Percentiles rank a stretch among this genome's conserved stretches.
phyloP scores from a whole-genome alignment of 2,797 vertebrate species.

The Melanogrammus aeglefinus region DNA sequence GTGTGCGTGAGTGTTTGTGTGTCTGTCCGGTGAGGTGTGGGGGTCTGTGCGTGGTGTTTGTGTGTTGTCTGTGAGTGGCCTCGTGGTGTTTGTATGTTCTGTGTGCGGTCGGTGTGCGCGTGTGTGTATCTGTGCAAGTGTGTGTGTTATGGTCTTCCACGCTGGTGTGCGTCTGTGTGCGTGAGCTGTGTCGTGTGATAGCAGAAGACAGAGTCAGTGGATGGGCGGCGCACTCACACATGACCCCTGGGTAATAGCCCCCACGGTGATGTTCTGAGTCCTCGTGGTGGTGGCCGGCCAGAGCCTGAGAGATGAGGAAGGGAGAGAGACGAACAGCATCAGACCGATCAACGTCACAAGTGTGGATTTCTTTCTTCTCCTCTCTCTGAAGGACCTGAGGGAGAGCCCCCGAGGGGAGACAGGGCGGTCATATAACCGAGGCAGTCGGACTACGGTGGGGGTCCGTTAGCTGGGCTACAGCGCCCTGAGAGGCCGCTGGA shows the following conservation, averaged over 20 bases:
- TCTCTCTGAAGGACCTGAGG: conserved; percentile 88
- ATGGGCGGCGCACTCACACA: conserved; percentile 87
- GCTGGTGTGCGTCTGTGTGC: no score
- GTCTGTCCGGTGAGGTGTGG: no score
- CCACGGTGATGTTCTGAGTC: conserved; percentile 97
- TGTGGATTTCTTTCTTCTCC: conserved; percentile 94
- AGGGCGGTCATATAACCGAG: not conserved
- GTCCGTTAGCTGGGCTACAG: no score
- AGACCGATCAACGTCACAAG: conserved; percentile 90
- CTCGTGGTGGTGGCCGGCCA: conserved; percentile 94
- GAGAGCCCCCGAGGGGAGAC: conserved; percentile 2
- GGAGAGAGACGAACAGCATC: conserved; percentile 90
- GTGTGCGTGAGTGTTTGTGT: no score
- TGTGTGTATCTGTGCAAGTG: no score
- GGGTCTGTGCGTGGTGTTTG: no score
- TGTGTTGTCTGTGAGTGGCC: no score
- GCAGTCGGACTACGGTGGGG: not conserved
- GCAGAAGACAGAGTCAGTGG: no score
- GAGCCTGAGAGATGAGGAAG: conserved; percentile 92
- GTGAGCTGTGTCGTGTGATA: no score
- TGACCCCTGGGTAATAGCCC: conserved; percentile 96
- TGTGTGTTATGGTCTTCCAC: no score
- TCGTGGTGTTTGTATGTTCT: no score
- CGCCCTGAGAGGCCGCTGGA: not conserved
- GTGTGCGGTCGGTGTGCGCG: no score